Base-by-base conservation (phyloP, 2,888 invertebrate species). In the Drosophila melanosoma region DNA sequence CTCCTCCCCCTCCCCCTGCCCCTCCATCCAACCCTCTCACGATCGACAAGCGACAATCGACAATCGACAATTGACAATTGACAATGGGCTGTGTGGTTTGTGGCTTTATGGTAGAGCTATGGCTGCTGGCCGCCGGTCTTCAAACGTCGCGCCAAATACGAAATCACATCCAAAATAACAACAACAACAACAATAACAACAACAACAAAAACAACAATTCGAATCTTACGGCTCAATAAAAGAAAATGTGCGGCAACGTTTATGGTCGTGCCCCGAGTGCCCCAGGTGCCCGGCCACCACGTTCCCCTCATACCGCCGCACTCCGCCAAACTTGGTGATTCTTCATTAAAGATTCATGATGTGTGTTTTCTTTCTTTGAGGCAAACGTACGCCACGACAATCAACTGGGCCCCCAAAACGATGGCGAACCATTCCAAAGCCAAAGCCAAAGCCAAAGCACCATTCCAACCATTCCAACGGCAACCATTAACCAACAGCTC, bases 321-420 rank as follows among this genome's bases (percentile, higher is more conserved):
- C 61, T 36, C 53, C 62, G 61, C 78, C 77, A 79, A 76, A 81
- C 72, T 71, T 83, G 86, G 82, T 81, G 83, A 86, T 82, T 87
- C 87, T 91, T 91, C 91, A 91, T 91, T 91, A 91, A 91, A 91
- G 91, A 91, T 91, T 91, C 91, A 91, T 91, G 91, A 86, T 83
- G 91, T 91, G 91, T 91, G 78, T 90, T 86, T 85, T 88, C 90
- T 82, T 85, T 68, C 51, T 42, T 42, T 57, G 61, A 77, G 48
- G 52, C 66, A 63, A 77, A 73, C 81, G 78, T 81, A 76, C 77
- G 78, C 81, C 78, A 77, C 73, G 78, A 77, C 78, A 81, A 72
- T 35, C 72, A 57, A 29, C 64, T 35, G 49, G 51, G 51, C 51
- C 17, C 26, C 51, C 51, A 78, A 74, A 79, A 48, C 69, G 75